phyloP scores from a whole-genome alignment of 2,888 invertebrate genomes.

The Leucoptera coffeella region DNA sequence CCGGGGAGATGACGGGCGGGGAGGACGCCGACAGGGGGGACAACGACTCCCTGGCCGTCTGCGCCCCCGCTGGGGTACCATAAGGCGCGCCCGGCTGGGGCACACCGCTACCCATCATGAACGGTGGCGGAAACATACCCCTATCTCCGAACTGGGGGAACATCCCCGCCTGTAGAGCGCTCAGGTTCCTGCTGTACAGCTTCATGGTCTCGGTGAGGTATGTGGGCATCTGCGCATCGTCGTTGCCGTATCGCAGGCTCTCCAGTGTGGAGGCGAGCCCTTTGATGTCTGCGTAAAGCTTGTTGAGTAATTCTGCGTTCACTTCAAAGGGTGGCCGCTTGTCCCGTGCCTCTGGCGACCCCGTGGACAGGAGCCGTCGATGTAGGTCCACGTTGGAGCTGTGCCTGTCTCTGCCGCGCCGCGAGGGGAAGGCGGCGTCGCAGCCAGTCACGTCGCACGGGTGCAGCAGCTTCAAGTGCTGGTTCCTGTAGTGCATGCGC shows the following conservation, averaged over 20 bases:
- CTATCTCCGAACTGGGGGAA: constrained; percentile 36
- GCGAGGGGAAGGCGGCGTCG: constrained; percentile 86
- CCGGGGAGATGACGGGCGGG: constrained; percentile 41
- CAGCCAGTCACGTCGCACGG: constrained; percentile 87
- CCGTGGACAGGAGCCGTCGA: constrained; percentile 43
- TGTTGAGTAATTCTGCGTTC: constrained; percentile 75
- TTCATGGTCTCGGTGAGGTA: constrained; percentile 47
- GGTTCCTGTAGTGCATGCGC: constrained; percentile 87
- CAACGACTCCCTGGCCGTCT: constrained; percentile 33
- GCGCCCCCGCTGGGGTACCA: constrained; percentile 31
- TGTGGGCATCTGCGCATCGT: constrained; percentile 33
- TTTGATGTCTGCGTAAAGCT: constrained; percentile 73
- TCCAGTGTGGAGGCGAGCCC: constrained; percentile 56
- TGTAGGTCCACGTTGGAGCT: constrained; percentile 52
- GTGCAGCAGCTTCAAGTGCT: constrained; percentile 84
- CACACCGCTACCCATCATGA: constrained; percentile 33
- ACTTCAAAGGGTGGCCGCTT: constrained; percentile 55
- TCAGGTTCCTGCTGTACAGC: constrained; percentile 40
- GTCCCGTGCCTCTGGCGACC: constrained; percentile 43
- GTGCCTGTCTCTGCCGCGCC: constrained; percentile 58
- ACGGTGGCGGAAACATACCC: constrained; percentile 35
- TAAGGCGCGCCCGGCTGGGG: constrained; percentile 30
- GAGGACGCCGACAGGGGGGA: constrained; percentile 44
- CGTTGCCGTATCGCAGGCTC: constrained; percentile 53
- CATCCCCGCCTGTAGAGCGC: constrained; percentile 33